A percentile compares a stretch with the other conserved stretches of the same genome.
phyloP scores from a whole-genome alignment of 2,888 invertebrate genomes.

The Brachylomia viminalis region DNA sequence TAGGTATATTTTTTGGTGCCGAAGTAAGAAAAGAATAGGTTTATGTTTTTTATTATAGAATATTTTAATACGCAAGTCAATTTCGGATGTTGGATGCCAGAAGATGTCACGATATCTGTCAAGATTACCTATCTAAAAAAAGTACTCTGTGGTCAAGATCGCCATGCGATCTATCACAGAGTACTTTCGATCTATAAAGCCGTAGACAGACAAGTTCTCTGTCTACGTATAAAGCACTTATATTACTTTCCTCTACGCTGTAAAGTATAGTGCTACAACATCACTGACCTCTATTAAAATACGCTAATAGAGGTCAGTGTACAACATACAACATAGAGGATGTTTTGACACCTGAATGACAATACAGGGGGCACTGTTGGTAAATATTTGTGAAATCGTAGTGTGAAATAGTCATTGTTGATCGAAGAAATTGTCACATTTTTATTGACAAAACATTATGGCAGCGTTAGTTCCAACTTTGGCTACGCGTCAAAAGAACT shows the following conservation, averaged over 20 bases:
- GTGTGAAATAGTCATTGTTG: too few relatives aligned
- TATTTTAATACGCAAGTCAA: neutral
- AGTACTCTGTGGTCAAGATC: neutral
- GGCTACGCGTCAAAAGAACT: neutral
- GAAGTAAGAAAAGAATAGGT: neutral
- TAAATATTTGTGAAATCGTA: neutral
- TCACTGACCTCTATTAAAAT: too few relatives aligned
- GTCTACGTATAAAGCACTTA: too few relatives aligned
- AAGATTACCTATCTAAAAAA: too few relatives aligned
- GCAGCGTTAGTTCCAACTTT: neutral
- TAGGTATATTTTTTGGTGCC: neutral
- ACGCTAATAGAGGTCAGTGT: too few relatives aligned
- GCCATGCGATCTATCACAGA: too few relatives aligned
- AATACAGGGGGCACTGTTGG: neutral
- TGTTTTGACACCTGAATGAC: neutral
- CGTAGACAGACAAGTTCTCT: too few relatives aligned
- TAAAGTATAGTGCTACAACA: neutral
- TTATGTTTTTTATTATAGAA: neutral
- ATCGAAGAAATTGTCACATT: neutral
- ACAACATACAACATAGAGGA: neutral
- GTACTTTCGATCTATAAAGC: too few relatives aligned
- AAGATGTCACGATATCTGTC: constrained; percentile 5
- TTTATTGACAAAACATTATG: neutral
- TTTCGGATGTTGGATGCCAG: neutral
- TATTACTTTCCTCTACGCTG: too few relatives aligned